A percentile compares a stretch with the other conserved stretches of the same genome.
These are phyloP conservation scores for Typhlichthys subterraneus DNA, from an alignment of 2,797 vertebrate species.

Conservation along the genomic window DNA sequence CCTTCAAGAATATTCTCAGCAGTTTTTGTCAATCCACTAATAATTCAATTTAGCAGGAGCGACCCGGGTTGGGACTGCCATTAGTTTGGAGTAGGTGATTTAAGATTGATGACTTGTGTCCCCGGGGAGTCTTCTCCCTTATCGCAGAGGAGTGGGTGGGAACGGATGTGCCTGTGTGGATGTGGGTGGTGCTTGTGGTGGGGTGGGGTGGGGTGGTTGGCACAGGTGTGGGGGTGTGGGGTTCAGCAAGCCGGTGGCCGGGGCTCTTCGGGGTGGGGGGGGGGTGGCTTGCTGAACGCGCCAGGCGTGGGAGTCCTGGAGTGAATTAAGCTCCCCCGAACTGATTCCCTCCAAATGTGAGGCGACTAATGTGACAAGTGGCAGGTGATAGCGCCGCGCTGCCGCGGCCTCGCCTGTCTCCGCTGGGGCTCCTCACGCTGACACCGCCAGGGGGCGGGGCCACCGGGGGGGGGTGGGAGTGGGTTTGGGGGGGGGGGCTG, in stretches of 20 bases:
- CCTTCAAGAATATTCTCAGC: conserved; percentile 76
- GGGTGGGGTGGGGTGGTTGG: conserved; percentile 3
- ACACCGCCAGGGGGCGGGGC: conserved; percentile 48
- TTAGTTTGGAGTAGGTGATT: conserved; percentile 82
- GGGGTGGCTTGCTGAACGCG: conserved; percentile 37
- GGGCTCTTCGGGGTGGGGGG: conserved; percentile 42
- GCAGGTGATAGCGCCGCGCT: conserved; percentile 65
- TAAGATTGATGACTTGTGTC: conserved; percentile 86
- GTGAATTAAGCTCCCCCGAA: conserved; percentile 80
- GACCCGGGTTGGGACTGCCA: conserved; percentile 72
- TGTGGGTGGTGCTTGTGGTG: neutral
- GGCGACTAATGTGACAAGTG: conserved; percentile 85
- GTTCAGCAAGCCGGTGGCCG: conserved; percentile 53
- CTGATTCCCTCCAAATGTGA: conserved; percentile 84
- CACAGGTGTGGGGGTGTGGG: conserved; percentile 5
- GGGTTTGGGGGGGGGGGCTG: conserved; percentile 54
- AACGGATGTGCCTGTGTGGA: neutral
- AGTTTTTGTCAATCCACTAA: conserved; percentile 81
- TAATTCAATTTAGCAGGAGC: conserved; percentile 83
- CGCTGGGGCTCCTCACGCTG: conserved; percentile 82
- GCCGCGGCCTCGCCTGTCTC: conserved; percentile 77
- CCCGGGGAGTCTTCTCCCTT: conserved; percentile 71
- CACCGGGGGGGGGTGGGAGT: conserved; percentile 26
- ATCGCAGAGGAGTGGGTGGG: conserved; percentile 23
- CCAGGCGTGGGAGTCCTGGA: conserved; percentile 78